Evolutionary conservation across 2,797 vertebrate species (phyloP).

Genomic region (Loris lydekkerianus): DNA sequence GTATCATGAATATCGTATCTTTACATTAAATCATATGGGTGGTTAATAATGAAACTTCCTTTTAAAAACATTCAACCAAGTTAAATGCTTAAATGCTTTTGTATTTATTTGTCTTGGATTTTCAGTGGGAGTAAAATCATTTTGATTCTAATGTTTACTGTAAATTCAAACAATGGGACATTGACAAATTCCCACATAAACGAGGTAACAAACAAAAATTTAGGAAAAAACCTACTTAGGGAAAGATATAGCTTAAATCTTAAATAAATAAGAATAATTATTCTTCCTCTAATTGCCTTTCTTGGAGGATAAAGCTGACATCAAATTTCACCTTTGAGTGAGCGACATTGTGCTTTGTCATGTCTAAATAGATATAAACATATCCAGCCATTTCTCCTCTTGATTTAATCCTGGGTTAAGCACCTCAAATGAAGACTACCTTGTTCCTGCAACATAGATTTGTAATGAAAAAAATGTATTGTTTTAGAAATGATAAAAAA

Average conservation of each 20-base stretch:
- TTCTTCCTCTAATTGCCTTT: background rate
- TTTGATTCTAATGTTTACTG: slow-evolving; percentile 51
- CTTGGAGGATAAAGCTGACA: background rate
- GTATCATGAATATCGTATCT: background rate
- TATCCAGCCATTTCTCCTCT: background rate
- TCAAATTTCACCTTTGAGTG: background rate
- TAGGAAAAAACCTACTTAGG: slow-evolving; percentile 22
- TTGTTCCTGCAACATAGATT: background rate
- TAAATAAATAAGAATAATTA: background rate
- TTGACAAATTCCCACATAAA: slow-evolving; percentile 20
- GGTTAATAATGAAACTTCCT: background rate
- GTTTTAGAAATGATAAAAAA: background rate
- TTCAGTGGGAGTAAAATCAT: background rate
- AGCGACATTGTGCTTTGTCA: background rate
- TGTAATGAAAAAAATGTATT: background rate
- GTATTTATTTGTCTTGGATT: background rate
- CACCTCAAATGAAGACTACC: background rate
- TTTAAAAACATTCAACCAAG: background rate
- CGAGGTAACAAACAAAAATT: slow-evolving; percentile 8
- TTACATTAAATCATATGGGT: background rate
- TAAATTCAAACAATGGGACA: background rate
- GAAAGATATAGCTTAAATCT: slow-evolving; percentile 11
- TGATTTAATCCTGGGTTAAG: background rate
- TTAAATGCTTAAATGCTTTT: background rate
- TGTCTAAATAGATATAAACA: background rate